Evolutionary conservation across 2,888 invertebrate genomes (phyloP).

Genomic region (Zaprionus obscuricornis): DNA sequence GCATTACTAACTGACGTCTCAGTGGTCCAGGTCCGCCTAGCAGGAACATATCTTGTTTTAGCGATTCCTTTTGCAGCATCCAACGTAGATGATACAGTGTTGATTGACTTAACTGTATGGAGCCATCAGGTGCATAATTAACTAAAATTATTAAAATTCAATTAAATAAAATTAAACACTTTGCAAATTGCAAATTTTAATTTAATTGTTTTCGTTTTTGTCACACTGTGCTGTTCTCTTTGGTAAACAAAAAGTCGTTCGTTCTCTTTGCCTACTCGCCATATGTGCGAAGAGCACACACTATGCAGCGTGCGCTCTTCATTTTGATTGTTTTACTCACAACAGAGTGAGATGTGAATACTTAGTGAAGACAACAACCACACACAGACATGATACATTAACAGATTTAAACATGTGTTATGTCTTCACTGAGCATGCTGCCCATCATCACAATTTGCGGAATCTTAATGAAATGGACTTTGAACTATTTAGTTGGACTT

Average conservation of each 20-base stretch:
- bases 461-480: too few relatives aligned
- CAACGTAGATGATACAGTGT: constrained; percentile 93
- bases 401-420: too few relatives aligned
- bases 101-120: constrained; percentile 87
- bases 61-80: constrained; percentile 97
- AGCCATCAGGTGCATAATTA: constrained; percentile 84
- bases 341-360: too few relatives aligned
- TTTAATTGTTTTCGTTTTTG: background rate
- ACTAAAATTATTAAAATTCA: constrained; percentile 53
- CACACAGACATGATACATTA: constrained; percentile 40
- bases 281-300: too few relatives aligned
- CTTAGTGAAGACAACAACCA: constrained; percentile 75
- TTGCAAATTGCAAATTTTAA: too few relatives aligned
- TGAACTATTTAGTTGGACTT: constrained; percentile 11
- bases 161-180: too few relatives aligned
- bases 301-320: too few relatives aligned
- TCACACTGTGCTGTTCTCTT: background rate
- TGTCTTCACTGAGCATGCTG: too few relatives aligned
- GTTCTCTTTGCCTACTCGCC: too few relatives aligned
- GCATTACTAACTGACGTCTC: constrained; percentile 92
- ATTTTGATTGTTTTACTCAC: too few relatives aligned
- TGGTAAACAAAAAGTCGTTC: too few relatives aligned
- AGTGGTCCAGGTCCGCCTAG: constrained; percentile 94
- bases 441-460: too few relatives aligned
- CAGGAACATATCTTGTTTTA: constrained; percentile 97